Percentiles rank a stretch among this genome's conserved stretches.
These are phyloP conservation scores for Steromphala cineraria DNA, from an alignment of 2,888 invertebrate genomes.

Conservation along the genomic window DNA sequence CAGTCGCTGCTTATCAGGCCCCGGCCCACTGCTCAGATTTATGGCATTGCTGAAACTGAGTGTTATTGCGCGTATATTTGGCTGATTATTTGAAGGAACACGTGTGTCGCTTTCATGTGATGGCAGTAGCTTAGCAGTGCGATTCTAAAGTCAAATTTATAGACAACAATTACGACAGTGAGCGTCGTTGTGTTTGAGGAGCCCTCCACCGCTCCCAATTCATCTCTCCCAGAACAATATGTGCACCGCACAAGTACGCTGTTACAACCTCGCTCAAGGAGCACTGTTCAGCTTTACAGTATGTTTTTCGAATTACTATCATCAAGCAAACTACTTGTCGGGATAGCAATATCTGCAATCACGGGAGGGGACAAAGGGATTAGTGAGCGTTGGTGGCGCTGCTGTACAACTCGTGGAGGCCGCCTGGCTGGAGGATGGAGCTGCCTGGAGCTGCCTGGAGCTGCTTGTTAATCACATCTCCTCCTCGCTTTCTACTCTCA, in stretches of 20 bases:
- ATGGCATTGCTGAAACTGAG: not conserved
- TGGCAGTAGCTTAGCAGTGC: not conserved
- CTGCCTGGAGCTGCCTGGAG: too few species aligned
- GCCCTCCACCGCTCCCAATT: not conserved
- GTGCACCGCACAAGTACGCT: not conserved
- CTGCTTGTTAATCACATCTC: too few species aligned
- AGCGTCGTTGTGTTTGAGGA: conserved; percentile 3
- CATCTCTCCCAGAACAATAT: not conserved
- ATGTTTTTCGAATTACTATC: not conserved
- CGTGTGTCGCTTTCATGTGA: conserved; percentile 8
- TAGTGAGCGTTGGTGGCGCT: too few species aligned
- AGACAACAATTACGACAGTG: conserved; percentile 7
- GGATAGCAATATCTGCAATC: not conserved
- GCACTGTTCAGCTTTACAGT: not conserved
- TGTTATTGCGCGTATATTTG: not conserved
- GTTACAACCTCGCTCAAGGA: not conserved
- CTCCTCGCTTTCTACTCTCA: too few species aligned
- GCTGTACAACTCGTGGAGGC: too few species aligned
- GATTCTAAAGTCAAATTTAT: conserved; percentile 19
- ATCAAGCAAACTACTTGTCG: not conserved
- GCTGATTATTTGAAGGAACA: conserved; percentile 11
- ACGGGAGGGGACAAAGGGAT: not conserved
- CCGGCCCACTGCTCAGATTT: not conserved
- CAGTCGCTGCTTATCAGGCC: too few species aligned
- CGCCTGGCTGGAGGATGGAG: too few species aligned